These are phyloP conservation scores for Pantelozetes paolii DNA, from an alignment of 2,888 invertebrate species.

Conservation along the genomic window DNA sequence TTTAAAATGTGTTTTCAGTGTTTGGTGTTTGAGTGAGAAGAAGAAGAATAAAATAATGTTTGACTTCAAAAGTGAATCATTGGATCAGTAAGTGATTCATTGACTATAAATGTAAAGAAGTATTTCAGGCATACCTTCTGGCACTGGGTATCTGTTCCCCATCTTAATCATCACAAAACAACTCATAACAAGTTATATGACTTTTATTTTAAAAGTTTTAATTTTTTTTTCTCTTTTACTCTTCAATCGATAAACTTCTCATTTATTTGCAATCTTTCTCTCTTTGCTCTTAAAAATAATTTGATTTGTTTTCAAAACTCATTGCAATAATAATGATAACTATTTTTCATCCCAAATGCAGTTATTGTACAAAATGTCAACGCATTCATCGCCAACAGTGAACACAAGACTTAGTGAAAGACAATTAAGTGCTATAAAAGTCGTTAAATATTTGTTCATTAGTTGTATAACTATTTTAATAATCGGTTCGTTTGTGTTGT, in stretches of 20 bases:
- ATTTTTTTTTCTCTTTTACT: background rate
- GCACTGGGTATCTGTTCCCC: background rate
- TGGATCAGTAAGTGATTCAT: background rate
- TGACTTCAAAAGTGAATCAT: background rate
- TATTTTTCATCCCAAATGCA: background rate
- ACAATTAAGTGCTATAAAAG: slow-evolving; percentile 10
- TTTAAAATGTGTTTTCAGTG: too few relatives aligned
- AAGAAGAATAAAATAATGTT: background rate
- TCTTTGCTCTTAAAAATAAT: background rate
- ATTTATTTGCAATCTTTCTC: background rate
- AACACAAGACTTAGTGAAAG: background rate
- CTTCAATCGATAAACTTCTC: background rate
- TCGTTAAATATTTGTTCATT: background rate
- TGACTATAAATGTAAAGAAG: background rate
- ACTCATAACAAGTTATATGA: background rate
- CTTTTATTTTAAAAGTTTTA: background rate
- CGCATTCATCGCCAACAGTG: background rate
- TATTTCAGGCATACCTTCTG: slow-evolving; percentile 11
- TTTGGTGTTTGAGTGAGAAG: background rate
- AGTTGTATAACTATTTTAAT: background rate
- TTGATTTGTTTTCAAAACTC: background rate
- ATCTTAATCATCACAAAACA: background rate
- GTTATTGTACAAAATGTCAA: background rate
- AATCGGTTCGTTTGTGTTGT: slow-evolving; percentile 3
- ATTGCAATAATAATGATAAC: background rate